Evolutionary conservation across 2,113 vertebrate species (phyloP), one percentile per base, ranked within the genome.

Genomic region (Leptobrachium leishanense): DNA sequence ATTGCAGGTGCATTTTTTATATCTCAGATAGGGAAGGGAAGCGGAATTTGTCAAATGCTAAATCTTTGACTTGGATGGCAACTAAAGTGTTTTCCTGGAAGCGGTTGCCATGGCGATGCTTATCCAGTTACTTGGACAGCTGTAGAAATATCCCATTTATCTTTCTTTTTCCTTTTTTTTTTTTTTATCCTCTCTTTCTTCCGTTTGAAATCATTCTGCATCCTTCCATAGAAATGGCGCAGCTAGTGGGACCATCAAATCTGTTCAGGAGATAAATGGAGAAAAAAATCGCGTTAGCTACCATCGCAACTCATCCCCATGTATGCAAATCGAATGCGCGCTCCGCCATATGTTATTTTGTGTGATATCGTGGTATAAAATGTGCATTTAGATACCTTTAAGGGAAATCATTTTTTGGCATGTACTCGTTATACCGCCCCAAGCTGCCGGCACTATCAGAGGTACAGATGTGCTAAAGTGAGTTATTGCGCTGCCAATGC

Each of bases 141-240:
- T 50, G 9, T 74, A 69, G 82, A 85, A 85, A 72, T 39, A 79
- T 77, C 81, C 68, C 5, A 7, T 73, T 76, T 83, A 81, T 81
- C 78, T 81, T 81, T 81, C 74, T 64, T 50, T 50, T 50, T 50
- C 20, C 20, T n/a, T n/a, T n/a, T n/a, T n/a, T n/a, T n/a, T n/a
- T n/a, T n/a, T n/a, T n/a, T n/a, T n/a, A 31, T 31, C 20, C 20
- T 31, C 20, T 31, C 20, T 50, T 79, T 31, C 20, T 50, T 79
- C 76, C 15, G 68, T 74, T 81, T 81, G 78, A 81, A 74, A 81
- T 81, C 73, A 12, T 74, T 74, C 66, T 68, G 71, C 73, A 74
- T 68, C 65, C 71, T 74, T 74, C 67, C 78, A 81, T 74, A 74
- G 68, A 74, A 81, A 81, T 81, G 78, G 65, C 77, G 74, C 20